These are phyloP conservation scores for Bactericera cockerelli DNA, from an alignment of 1,140 invertebrate species.

Conservation along the genomic window DNA sequence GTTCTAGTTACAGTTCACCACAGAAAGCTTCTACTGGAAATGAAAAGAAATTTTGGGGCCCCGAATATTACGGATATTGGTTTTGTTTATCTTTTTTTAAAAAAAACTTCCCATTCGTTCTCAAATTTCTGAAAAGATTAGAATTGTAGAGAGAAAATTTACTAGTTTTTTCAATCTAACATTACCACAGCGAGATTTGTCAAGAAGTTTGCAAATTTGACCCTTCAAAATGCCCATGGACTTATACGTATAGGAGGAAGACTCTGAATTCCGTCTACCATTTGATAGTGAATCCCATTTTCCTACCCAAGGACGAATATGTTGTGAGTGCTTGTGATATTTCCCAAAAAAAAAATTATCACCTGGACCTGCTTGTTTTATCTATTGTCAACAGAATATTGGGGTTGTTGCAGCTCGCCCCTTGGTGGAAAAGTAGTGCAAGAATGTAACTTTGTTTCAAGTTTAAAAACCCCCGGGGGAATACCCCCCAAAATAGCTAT, in stretches of 20 bases:
- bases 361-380: slow-evolving; percentile 24
- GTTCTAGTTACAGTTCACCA: neutral
- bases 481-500: slow-evolving; percentile 19
- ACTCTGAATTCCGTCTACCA: neutral
- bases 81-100: neutral
- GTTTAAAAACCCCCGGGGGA: slow-evolving; percentile 10
- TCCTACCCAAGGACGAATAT: slow-evolving; percentile 4
- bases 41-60: slow-evolving; percentile 1
- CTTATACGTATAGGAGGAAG: neutral
- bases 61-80: neutral
- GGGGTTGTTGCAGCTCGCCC: slow-evolving; percentile 25
- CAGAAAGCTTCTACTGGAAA: neutral
- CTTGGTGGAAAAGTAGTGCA: slow-evolving; percentile 18
- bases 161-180: neutral
- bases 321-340: neutral
- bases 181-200: neutral
- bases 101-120: neutral
- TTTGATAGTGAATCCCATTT: neutral
- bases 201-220: neutral
- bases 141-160: neutral
- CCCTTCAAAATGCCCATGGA: neutral
- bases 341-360: slow-evolving; percentile 21
- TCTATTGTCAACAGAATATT: slow-evolving; percentile 22
- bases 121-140: neutral
- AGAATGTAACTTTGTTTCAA: slow-evolving; percentile 21